Conservation (phyloP, 2,888 invertebrate genomes). For the Sycophila texana region DNA sequence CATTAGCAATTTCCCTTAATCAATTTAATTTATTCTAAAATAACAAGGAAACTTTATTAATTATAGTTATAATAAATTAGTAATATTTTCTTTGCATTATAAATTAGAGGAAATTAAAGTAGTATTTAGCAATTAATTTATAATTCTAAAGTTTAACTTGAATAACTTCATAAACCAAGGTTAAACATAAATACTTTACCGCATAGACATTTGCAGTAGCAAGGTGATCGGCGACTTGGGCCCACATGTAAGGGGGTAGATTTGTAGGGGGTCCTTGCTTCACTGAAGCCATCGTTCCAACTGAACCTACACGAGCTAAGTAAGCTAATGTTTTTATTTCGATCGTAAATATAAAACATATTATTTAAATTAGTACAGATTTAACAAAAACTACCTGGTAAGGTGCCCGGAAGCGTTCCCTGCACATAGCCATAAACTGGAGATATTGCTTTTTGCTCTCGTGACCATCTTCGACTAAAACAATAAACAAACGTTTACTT, state of each 20-base stretch:
- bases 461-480: slow-evolving; percentile 90
- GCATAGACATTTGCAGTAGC: slow-evolving; percentile 90
- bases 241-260: slow-evolving; percentile 87
- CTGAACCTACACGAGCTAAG: slow-evolving; percentile 72
- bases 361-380: background rate
- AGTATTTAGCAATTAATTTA: no score
- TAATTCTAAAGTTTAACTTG: no score
- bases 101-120: no score
- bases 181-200: slow-evolving; percentile 77
- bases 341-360: slow-evolving; percentile 4
- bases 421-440: slow-evolving; percentile 93
- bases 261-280: slow-evolving; percentile 73
- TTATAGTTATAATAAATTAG: background rate
- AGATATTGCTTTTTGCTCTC: slow-evolving; percentile 89
- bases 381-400: slow-evolving; percentile 65
- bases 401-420: slow-evolving; percentile 74
- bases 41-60: background rate
- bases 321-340: slow-evolving; percentile 58
- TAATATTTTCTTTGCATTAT: background rate
- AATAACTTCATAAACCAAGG: background rate
- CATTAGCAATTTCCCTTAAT: no score
- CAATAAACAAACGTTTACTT: background rate
- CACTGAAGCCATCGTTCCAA: slow-evolving; percentile 72
- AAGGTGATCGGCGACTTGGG: slow-evolving; percentile 90
- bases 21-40: no score